phyloP scores from a whole-genome alignment of 2,888 invertebrate genomes.

The Nomada fucata region DNA sequence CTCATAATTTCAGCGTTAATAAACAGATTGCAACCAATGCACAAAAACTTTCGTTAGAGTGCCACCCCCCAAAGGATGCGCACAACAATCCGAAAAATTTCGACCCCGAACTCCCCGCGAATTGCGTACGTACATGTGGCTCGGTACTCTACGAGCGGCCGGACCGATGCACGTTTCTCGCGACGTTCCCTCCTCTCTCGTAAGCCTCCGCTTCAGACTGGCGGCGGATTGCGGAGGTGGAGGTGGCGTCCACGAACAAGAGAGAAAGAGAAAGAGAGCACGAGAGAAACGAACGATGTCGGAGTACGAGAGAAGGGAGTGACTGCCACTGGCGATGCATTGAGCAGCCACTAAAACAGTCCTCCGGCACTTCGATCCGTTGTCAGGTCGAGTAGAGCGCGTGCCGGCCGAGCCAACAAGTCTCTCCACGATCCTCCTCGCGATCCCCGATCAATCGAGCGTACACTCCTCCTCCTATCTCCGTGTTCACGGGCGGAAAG shows the following conservation, averaged over 20 bases:
- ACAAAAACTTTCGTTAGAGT: too few relatives aligned
- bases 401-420: constrained; percentile 11
- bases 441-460: constrained; percentile 21
- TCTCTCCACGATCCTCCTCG: constrained; percentile 21
- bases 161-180: constrained; percentile 37
- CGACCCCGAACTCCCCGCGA: too few relatives aligned
- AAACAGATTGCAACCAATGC: too few relatives aligned
- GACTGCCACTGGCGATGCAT: constrained; percentile 74
- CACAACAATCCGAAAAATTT: too few relatives aligned
- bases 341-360: constrained; percentile 76
- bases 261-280: constrained; percentile 43
- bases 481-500: not conserved
- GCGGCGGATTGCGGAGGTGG: constrained; percentile 54
- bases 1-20: too few relatives aligned
- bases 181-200: constrained; percentile 42
- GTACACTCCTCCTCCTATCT: constrained; percentile 1
- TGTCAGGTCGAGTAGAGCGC: constrained; percentile 69
- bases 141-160: constrained; percentile 15
- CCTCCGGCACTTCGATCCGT: constrained; percentile 75
- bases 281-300: constrained; percentile 42
- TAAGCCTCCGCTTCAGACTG: constrained; percentile 27
- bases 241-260: constrained; percentile 34
- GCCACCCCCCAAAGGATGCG: too few relatives aligned
- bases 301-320: constrained; percentile 66
- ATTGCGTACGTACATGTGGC: constrained; percentile 10